Base-by-base conservation (phyloP, 2,797 vertebrate genomes). In the Chiroxiphia lanceolata region DNA sequence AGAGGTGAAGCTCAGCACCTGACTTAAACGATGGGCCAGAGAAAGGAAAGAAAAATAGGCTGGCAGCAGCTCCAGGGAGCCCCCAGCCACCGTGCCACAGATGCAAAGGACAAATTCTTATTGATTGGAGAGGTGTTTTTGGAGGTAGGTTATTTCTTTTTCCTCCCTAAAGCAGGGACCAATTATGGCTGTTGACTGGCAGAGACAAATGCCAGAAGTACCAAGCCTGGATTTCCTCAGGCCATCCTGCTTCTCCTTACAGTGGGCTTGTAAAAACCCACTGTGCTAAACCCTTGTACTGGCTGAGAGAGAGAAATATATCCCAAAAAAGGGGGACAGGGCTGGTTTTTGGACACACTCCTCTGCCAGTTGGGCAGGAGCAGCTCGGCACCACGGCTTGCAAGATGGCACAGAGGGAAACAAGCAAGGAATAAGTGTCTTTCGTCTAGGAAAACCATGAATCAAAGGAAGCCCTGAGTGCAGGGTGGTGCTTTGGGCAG, bases 121-220 rank as follows among this genome's bases (percentile, higher is more conserved):
- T 94, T 93, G 92, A 97, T 96, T 81, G 68, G 48, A 77, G 84
- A 91, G 88, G 92, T 94, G 94, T 9, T 93, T 94, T 90, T 90
- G 81, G 88, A 95, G 89, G 93, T 57, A 93, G 94, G 94, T 89
- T 95, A 95, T 97, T 96, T 97, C 93, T 92, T 95, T 90, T 79
- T 87, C 70, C 51, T 93, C 68, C 78, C 85, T 68, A 64, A 93
- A 80, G 85, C 29, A 1, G 21, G 80, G 72, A 76, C 82, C 72
- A 92, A 77, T 95, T 95, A 95, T 27, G 63, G 71, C 75, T 94
- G 67, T 80, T 90, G 96, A 90, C 63, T 95, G 89, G 78, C 91
- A 95, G 93, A 87, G 76, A 91, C 79, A 90, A 93, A 96, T 93
- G 79, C 89, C 87, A 80, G 33, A 25, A 80, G 33, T 68, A 67